Evolutionary conservation across 2,797 vertebrate genomes (phyloP).

Genomic region (Denticeps clupeoides): DNA sequence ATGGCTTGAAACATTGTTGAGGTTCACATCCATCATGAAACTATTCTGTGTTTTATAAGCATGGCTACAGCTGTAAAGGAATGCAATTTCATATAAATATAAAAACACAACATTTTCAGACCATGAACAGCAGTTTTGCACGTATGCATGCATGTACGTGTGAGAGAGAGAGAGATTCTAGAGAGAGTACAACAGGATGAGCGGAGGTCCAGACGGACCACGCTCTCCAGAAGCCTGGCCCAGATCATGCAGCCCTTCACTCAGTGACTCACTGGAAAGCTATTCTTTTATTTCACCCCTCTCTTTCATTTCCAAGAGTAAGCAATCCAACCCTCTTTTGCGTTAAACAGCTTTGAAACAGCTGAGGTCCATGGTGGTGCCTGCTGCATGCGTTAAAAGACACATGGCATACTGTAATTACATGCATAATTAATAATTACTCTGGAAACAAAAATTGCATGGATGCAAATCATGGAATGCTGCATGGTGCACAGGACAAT

Average conservation of each 20-base stretch:
- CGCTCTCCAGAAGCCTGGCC: conserved; percentile 23
- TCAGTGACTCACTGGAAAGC: conserved; percentile 51
- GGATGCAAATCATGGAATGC: no score
- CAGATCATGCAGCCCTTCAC: conserved; percentile 39
- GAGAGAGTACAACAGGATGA: no score
- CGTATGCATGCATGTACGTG: background rate
- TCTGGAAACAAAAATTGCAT: background rate
- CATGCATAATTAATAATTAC: no score
- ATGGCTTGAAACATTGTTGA: no score
- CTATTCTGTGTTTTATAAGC: no score
- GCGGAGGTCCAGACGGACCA: conserved; percentile 45
- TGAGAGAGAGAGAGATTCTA: no score
- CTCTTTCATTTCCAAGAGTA: conserved; percentile 33
- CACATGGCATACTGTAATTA: conserved; percentile 2
- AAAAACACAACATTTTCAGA: no score
- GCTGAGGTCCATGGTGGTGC: conserved; percentile 22
- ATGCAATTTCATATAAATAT: no score
- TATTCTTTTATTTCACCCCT: conserved; percentile 43
- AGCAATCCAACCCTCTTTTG: conserved; percentile 34
- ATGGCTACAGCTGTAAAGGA: no score
- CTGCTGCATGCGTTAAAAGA: conserved; percentile 15
- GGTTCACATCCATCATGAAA: no score
- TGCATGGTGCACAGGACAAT: no score
- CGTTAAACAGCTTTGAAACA: conserved; percentile 32
- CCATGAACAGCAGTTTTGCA: no score